Conservation (phyloP, 1,140 invertebrate species). For the Lineus longissimus region DNA sequence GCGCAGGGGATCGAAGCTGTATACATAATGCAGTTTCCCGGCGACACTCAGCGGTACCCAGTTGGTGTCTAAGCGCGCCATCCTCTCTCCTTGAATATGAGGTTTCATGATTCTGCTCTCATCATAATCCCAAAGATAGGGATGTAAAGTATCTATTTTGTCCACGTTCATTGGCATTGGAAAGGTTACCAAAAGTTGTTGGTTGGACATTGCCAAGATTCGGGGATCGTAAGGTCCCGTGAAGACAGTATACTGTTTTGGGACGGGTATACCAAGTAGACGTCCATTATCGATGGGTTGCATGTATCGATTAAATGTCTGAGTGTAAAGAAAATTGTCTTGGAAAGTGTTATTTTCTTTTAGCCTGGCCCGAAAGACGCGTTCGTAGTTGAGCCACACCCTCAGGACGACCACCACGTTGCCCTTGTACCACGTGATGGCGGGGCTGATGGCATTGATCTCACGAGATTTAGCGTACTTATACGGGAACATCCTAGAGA, state of each 20-base stretch:
- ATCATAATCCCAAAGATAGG: conserved; percentile 3
- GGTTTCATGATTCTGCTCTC: neutral
- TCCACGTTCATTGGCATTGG: conserved; percentile 1
- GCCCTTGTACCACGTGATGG: conserved; percentile 1
- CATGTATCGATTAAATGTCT: neutral
- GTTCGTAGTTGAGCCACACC: neutral
- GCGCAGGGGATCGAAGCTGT: conserved; percentile 10
- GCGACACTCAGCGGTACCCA: conserved; percentile 10
- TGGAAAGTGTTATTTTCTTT: neutral
- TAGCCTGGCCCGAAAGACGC: neutral
- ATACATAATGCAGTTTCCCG: conserved; percentile 3
- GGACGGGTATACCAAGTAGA: neutral
- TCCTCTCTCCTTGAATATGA: neutral
- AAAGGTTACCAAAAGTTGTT: neutral
- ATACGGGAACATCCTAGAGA: too few relatives aligned
- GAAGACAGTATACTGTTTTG: neutral
- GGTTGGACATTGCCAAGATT: too few relatives aligned
- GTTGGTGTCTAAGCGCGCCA: conserved; percentile 6
- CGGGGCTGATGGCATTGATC: neutral
- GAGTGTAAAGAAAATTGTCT: neutral
- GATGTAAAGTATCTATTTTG: neutral
- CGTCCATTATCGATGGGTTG: neutral
- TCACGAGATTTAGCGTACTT: too few relatives aligned
- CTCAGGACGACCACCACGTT: neutral
- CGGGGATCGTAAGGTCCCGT: too few relatives aligned